Percentiles rank a stretch among this genome's conserved stretches.
These are phyloP conservation scores for Oxyteleia sp. DNA, from an alignment of 2,888 invertebrate genomes.

Conservation along the genomic window DNA sequence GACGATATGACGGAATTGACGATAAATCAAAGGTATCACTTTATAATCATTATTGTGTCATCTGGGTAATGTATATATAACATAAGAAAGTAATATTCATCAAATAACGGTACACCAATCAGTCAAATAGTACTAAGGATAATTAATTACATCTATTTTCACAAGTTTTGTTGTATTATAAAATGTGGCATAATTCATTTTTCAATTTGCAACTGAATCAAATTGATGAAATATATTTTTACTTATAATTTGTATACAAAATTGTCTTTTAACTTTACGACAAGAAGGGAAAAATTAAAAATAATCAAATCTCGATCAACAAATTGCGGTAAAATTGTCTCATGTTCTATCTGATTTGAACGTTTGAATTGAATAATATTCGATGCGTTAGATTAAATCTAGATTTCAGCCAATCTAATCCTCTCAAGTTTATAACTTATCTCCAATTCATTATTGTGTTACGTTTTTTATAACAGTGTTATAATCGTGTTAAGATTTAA, in stretches of 20 bases:
- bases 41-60: conserved; percentile 40
- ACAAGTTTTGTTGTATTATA: background rate
- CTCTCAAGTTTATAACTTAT: conserved; percentile 22
- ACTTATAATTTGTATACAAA: background rate
- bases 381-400: conserved; percentile 39
- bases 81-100: conserved; percentile 27
- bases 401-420: conserved; percentile 27
- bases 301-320: conserved; percentile 30
- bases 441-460: conserved; percentile 44
- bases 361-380: conserved; percentile 51
- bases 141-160: conserved; percentile 39
- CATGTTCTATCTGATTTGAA: conserved; percentile 41
- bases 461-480: conserved; percentile 14
- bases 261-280: background rate
- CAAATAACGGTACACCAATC: conserved; percentile 43
- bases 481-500: conserved; percentile 31
- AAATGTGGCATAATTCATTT: conserved; percentile 1
- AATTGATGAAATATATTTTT: background rate
- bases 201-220: conserved; percentile 21
- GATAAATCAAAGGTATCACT: conserved; percentile 48
- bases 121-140: background rate
- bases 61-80: conserved; percentile 12
- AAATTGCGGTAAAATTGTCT: conserved; percentile 47
- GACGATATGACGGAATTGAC: conserved; percentile 15
- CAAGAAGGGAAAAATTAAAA: conserved; percentile 9